Evolutionary conservation across 1,140 invertebrate genomes (phyloP).

Genomic region (Meteorus sp.): DNA sequence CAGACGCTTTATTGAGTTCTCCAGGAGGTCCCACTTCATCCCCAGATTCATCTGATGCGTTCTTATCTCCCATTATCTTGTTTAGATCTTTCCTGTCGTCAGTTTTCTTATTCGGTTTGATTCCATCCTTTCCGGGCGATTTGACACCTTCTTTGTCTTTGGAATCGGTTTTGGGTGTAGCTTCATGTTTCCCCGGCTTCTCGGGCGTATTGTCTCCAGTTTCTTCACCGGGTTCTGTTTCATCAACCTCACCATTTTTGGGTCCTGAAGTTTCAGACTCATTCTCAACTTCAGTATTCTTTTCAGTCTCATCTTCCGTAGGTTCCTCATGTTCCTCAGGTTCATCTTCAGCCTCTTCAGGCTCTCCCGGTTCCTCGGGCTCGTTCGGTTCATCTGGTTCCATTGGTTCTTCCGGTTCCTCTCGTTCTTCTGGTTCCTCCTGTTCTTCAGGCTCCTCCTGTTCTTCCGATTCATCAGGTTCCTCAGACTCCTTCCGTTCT

Average conservation of each 20-base stretch:
- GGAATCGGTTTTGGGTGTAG: too few relatives aligned
- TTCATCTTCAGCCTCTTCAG: not conserved
- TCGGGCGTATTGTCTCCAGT: not conserved
- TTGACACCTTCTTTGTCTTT: too few relatives aligned
- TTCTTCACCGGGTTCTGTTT: constrained; percentile 1
- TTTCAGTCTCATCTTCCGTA: not conserved
- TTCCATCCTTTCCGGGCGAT: too few relatives aligned
- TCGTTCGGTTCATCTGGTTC: not conserved
- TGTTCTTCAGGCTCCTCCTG: constrained; percentile 19
- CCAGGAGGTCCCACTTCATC: too few relatives aligned
- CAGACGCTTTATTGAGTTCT: not conserved
- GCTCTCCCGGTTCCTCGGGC: not conserved
- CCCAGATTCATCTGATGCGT: too few relatives aligned
- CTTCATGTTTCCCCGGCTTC: too few relatives aligned
- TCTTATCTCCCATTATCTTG: too few relatives aligned
- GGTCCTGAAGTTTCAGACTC: constrained; percentile 16
- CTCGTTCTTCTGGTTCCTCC: constrained; percentile 17
- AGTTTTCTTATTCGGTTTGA: too few relatives aligned
- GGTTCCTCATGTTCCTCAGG: not conserved
- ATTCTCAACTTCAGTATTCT: constrained; percentile 5
- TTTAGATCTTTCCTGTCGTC: too few relatives aligned
- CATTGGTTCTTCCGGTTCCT: not conserved
- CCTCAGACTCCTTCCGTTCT: constrained; percentile 14
- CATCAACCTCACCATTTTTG: constrained; percentile 5
- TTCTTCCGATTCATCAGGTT: constrained; percentile 11